Percentiles rank a stretch among this genome's conserved stretches.
phyloP scores from a whole-genome alignment of 2,888 invertebrate genomes.

The Eristalis pertinax region DNA sequence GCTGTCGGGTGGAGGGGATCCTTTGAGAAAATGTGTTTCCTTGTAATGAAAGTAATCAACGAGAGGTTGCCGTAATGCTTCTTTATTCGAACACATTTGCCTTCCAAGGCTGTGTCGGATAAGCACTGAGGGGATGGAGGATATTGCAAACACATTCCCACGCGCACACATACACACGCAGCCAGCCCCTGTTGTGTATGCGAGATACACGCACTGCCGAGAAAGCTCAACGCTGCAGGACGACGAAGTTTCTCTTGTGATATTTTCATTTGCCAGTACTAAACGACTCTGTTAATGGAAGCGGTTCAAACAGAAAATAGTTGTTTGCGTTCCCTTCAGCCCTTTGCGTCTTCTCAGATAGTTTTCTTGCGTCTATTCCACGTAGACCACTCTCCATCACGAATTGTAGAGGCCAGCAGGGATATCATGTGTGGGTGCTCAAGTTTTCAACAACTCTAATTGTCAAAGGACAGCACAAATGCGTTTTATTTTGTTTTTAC shows the following conservation, averaged over 20 bases:
- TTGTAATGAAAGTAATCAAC: conserved; percentile 60
- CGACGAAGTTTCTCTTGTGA: conserved; percentile 38
- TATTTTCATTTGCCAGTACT: conserved; percentile 54
- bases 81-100: conserved; percentile 49
- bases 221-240: conserved; percentile 29
- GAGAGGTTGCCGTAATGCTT: conserved; percentile 38
- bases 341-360: conserved; percentile 16
- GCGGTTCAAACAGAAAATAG: conserved; percentile 55
- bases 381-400: background rate
- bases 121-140: background rate
- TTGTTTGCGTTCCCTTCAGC: conserved; percentile 27
- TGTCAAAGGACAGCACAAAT: conserved; percentile 47
- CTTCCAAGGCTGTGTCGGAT: background rate
- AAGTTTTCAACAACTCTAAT: conserved; percentile 51
- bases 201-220: background rate
- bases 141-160: background rate
- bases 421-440: conserved; percentile 18
- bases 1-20: background rate
- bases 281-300: conserved; percentile 55
- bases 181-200: background rate
- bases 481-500: conserved; percentile 44
- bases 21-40: conserved; percentile 34
- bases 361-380: background rate
- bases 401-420: background rate
- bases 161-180: background rate